Evolutionary conservation across 2,113 vertebrate genomes (phyloP), one percentile per base, ranked within the genome.

Genomic region (Corvus moneduloides): DNA sequence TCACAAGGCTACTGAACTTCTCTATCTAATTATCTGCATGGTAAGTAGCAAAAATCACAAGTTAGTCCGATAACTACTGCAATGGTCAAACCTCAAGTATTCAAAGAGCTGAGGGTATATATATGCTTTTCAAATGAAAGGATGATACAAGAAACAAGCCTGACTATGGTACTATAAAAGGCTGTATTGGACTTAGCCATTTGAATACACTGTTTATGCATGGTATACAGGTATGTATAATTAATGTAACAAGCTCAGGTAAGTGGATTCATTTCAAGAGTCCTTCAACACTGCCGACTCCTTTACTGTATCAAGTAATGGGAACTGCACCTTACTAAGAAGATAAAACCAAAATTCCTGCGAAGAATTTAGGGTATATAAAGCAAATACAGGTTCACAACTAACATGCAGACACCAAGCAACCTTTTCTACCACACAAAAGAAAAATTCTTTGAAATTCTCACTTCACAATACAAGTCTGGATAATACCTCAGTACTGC

Each of bases 351-450:
- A 79, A 56, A 21, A n/a, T 16, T 82, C 73, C 16, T 14, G 10
- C 16, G 10, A 55, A 87, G 41, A 73, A 66, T 48, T 69, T 66
- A 52, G 39, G 33, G 46, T 72, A 55, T 9, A n/a, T 23, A 52
- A 14, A 0, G 1, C 32, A 12, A 86, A 55, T 11, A 30, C 0
- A 59, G 6, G 35, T 62, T 69, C 22, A 21, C 7, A 69, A 61
- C 46, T 80, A 52, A 69, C 15, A 41, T 6, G 15, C 15, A 62
- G 46, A 56, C 28, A 48, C 3, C n/a, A 72, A 56, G 20, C 4
- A 43, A 61, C 30, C 24, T 81, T 61, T 64, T 37, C 28, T 41
- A 69, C 11, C 18, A 59, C 14, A 72, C 1, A 30, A 33, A 84
- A 63, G 15, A 35, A 62, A 87, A 71, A 48, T 7, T 11, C 8